Base-by-base conservation (phyloP, 2,888 invertebrate genomes). In the Lutraria lutraria region DNA sequence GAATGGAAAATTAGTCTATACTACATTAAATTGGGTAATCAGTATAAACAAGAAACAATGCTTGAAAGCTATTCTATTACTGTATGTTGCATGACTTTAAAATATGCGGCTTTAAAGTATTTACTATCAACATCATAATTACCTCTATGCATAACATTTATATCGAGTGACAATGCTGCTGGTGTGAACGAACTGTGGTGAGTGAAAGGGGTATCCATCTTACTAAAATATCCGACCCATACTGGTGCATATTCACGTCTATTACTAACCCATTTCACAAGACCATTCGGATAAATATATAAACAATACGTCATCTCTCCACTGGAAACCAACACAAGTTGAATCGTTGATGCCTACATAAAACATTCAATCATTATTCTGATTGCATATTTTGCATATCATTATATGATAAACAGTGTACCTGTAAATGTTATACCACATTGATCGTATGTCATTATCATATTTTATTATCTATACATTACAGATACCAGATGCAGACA, bases 271-370 rank as follows among this genome's bases (percentile, higher is more conserved):
- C 86, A 86, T n/a, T 81, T 29, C 86, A 86, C 68, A 25, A 34
- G 10, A n/a, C 56, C 43, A n/a, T 80, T 81, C 34, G 63, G 81
- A 63, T 86, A 86, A 43, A 86, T 86, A 25, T 52, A 80, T 4
- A 63, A n/a, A 43, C 25, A 19, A 43, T 34, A 86, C 19, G 86
- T 63, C 43, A 29, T 29, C 34, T 56, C 43, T 0, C 86, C 86
- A 43, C 68, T 68, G 6, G 81, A 86, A 34, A 63, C 53, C 0
- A 86, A 25, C 19, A 86, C 80, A 1, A 60, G 25, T 68, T 86
- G 86, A 43, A 86, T 81, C 0, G 86, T 86, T n/a, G 86, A 53
- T 16, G 81, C 25, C 79, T 86, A 43, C 43, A 43, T 43, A 43
- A 43, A 43, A 43, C n/a, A n/a, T n/a, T 43, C 8, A 79, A 25